phyloP scores from a whole-genome alignment of 2,113 vertebrate species.

The Chroicocephalus ridibundus region DNA sequence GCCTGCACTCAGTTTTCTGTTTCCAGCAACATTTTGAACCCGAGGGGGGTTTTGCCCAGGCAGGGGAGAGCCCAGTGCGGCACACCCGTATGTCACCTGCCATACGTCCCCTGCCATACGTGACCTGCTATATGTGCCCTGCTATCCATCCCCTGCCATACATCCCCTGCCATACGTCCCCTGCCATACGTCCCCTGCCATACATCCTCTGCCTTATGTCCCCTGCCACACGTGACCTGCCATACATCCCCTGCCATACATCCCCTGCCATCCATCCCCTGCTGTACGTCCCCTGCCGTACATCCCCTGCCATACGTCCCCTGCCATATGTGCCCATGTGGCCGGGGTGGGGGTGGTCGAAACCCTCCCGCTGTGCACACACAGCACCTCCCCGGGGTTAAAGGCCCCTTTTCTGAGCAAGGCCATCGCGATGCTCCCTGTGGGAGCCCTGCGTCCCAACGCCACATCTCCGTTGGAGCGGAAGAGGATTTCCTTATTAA shows the following conservation, averaged over 20 bases:
- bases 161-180: too few species aligned
- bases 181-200: neutral
- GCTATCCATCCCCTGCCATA: neutral
- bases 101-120: too few species aligned
- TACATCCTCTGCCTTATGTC: neutral
- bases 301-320: rapidly evolving
- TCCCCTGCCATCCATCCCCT: too few species aligned
- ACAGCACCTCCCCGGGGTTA: neutral
- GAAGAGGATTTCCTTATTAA: neutral
- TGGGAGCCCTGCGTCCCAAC: neutral
- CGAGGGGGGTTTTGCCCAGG: neutral
- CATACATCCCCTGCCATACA: too few species aligned
- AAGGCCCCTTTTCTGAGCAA: too few species aligned
- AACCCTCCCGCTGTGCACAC: neutral
- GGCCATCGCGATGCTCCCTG: neutral
- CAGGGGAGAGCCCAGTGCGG: too few species aligned
- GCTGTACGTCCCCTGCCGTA: too few species aligned
- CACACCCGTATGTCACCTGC: rapidly evolving
- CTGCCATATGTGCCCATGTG: neutral
- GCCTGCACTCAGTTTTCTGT: neutral
- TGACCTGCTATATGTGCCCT: neutral
- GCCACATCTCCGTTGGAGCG: too few species aligned
- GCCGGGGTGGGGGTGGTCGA: too few species aligned
- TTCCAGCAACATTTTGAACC: neutral
- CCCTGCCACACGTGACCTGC: neutral